Base-by-base conservation (phyloP, 2,888 invertebrate genomes). In the Melanargia galathea region DNA sequence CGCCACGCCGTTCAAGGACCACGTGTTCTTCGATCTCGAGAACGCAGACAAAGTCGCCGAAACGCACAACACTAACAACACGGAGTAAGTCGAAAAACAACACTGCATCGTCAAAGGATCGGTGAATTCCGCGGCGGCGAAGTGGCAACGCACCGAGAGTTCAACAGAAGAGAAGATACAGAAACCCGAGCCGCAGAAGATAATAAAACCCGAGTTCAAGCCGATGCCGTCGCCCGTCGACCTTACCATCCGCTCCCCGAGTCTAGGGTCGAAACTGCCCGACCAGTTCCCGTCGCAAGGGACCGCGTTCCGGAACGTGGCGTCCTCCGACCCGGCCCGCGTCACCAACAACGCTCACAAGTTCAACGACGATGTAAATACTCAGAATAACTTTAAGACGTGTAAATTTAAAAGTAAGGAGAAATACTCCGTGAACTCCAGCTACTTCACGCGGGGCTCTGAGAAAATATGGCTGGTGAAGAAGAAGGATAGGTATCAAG, bases 401-500 rank as follows among this genome's bases (percentile, higher is more conserved):
- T 88, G 88, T 76, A 90, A 90, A 74, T 71, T 82, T 35, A 87
- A 87, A 74, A 81, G 75, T 49, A 87, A 87, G 66, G 86, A 89
- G 65, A 84, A 86, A 70, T 84, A 85, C 65, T 86, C 87, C 16
- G 87, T 89, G 22, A 87, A 86, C 70, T 88, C 90, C 24, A 88
- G 89, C 65, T 91, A 90, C 75, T 90, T 88, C 76, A 89, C 88
- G 1, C 77, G 91, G 52, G 91, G 91, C 13, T 86, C 91, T 0
- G 91, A 91, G 63, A 91, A 91, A 71, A 91, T 91, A 48, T 91
- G 91, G 91, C 78, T 91, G 45, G 91, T 91, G n/a, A 91, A 91
- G 75, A 91, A 91, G 74, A 91, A 90, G 70, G 91, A 91, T 49
- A n/a, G n/a, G n/a, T n/a, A 91, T 91, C 1, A 90, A 91, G 56